Percentiles rank a stretch among this genome's conserved stretches.
Conservation (phyloP, 2,888 invertebrate species). For the Drosophila mulleri region DNA sequence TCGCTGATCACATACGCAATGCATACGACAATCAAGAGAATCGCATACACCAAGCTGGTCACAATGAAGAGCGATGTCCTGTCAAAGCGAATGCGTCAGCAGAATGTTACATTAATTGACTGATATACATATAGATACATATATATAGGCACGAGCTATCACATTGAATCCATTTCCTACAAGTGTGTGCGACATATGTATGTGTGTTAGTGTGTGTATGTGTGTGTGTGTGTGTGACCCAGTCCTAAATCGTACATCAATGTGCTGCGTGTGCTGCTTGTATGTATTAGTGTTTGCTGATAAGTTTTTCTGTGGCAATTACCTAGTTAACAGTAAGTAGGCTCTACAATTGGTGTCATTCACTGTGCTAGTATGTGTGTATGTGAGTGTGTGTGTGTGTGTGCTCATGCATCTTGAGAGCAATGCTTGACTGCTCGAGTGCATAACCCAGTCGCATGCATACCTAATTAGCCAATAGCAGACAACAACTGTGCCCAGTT, state of each 20-base stretch:
- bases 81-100: conserved; percentile 7
- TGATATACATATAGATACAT: neutral
- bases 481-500: conserved; percentile 14
- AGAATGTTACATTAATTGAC: neutral
- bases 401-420: conserved; percentile 55
- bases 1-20: conserved; percentile 97
- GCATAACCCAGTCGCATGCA: conserved; percentile 56
- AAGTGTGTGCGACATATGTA: neutral
- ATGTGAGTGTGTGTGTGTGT: conserved; percentile 26
- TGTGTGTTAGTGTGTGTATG: conserved; percentile 24
- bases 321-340: conserved; percentile 35
- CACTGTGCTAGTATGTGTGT: conserved; percentile 26
- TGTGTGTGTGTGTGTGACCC: conserved; percentile 20
- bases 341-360: conserved; percentile 38
- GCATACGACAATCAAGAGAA: conserved; percentile 96
- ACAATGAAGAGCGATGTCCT: conserved; percentile 98
- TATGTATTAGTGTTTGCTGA: conserved; percentile 9
- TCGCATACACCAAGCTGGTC: conserved; percentile 98
- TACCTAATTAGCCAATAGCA: conserved; percentile 27
- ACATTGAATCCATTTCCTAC: conserved; percentile 24
- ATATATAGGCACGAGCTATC: neutral
- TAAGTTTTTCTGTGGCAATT: conserved; percentile 29
- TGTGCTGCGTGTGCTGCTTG: conserved; percentile 12
- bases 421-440: conserved; percentile 37
- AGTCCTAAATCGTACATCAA: conserved; percentile 27